Evolutionary conservation across 2,888 invertebrate species (phyloP), one percentile per base, ranked within the genome.

Genomic region (Aromia moschata): DNA sequence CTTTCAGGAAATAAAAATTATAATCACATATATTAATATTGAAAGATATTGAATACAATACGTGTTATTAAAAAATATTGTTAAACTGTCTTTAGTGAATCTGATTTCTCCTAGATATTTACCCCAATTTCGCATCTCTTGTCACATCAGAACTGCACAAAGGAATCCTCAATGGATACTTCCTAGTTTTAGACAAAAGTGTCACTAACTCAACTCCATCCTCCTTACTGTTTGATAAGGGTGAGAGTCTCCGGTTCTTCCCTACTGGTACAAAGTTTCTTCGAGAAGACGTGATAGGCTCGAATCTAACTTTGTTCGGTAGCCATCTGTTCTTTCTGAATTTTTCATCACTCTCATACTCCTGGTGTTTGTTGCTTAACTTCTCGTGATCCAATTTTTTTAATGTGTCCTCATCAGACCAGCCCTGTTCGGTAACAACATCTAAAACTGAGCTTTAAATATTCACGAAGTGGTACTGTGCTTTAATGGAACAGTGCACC

Each of bases 161-260:
- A 63, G 83, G 83, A 64, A 84, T 83, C 65, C 84, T 84, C 2
- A 83, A 79, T 45, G 83, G 81, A 46, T 83, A 82, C 52, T 84
- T 83, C 58, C 89, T 83, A 68, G 89, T 84, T 63, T 88, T 85
- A 15, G 91, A 89, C 64, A 93, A 79, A 46, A 93, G 80, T 1
- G 92, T 90, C 54, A 92, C 92, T 73, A 93, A 82, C 79, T 92
- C 92, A 46, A 90, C 85, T 15, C 91, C 92, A 14, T 88, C 69
- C 56, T 74, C 77, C 65, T 77, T 75, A 69, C 69, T 60, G 41
- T 72, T 64, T 9, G 68, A 75, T 75, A 76, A 74, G 69, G 77
- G 73, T 56, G 76, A 71, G 77, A 78, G 77, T 73, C 70, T 74
- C 37, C 69, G 55, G 52, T 67, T 66, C 56, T 62, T 71, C 11